These are phyloP conservation scores for Gymnoscopelus braueri DNA, from an alignment of 2,797 vertebrate species.

Conservation along the genomic window DNA sequence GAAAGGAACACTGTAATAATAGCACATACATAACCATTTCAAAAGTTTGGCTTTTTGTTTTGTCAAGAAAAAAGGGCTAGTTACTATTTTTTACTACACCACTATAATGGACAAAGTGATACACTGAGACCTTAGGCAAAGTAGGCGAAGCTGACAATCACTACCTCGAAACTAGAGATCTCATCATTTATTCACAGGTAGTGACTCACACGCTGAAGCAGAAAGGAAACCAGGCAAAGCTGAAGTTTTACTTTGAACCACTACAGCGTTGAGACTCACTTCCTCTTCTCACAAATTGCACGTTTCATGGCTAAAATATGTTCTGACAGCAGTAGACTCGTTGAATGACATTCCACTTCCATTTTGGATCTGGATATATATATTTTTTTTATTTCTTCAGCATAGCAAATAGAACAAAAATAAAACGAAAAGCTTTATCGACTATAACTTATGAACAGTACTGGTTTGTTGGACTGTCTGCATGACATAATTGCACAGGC, in stretches of 20 bases:
- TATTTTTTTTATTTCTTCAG: conserved; percentile 81
- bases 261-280: conserved; percentile 43
- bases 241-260: conserved; percentile 34
- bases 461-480: conserved; percentile 37
- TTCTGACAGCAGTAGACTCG: conserved; percentile 2
- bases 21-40: neutral
- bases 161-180: conserved; percentile 65
- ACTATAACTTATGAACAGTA: conserved; percentile 60
- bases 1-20: neutral
- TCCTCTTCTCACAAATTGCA: conserved; percentile 47
- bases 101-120: conserved; percentile 9
- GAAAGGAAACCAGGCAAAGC: conserved; percentile 60
- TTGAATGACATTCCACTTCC: conserved; percentile 70
- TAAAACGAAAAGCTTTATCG: conserved; percentile 59
- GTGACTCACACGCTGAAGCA: conserved; percentile 59
- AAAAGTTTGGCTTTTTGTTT: neutral
- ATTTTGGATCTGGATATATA: conserved; percentile 73
- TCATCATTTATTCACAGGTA: conserved; percentile 77
- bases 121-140: conserved; percentile 35
- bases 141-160: conserved; percentile 60
- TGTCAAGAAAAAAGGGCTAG: conserved; percentile 2
- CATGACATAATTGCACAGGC: conserved; percentile 47
- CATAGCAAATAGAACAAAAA: conserved; percentile 75
- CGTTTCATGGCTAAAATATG: conserved; percentile 3
- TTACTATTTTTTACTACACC: neutral